Evolutionary conservation across 2,797 vertebrate species (phyloP), one percentile per base, ranked within the genome.

Genomic region (Prunella strophiata): DNA sequence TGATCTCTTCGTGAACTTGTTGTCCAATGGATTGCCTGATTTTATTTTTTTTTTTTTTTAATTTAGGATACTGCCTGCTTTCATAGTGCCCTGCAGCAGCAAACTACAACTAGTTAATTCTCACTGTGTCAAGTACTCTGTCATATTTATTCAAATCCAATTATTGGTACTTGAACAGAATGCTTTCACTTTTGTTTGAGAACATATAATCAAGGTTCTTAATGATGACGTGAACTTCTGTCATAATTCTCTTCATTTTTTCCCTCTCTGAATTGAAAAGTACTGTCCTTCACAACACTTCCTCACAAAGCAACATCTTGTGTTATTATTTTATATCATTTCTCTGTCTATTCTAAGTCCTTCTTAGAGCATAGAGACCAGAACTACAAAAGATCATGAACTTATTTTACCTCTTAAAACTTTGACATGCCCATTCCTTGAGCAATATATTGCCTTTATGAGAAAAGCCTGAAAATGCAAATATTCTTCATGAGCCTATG

Each of bases 201-300:
- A 62, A 21, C 8, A 47, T 11, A 21, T 67, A 59, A 51, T 55
- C 22, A 92, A 63, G 9, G 4, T 13, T 18, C 23, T 84, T 58
- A 47, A 74, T 34, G 42, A 50, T 22, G 71, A 63, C 3, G 1
- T 61, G 80, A 88, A 42, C 11, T 4, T 76, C 13, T 7, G 5
- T 26, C 32, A 32, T 16, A 42, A 61, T 65, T 43, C 0, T 75
- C 15, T 54, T 63, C 1, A 18, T 36, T 51, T 52, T 79, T 47
- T 79, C 42, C 12, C 16, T 43, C 25, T 68, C 34, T 57, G 26
- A 55, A 54, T 38, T 36, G 21, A 63, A 40, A 4, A 75, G 1
- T 13, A 25, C 4, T 0, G 2, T 4, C 5, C 12, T 72, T 58
- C 34, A n/a, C 3, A 76, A 3, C 15, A 40, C 23, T 55, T 88